Evolutionary conservation across 2,888 invertebrate species (phyloP).

Genomic region (Carcina quercana): DNA sequence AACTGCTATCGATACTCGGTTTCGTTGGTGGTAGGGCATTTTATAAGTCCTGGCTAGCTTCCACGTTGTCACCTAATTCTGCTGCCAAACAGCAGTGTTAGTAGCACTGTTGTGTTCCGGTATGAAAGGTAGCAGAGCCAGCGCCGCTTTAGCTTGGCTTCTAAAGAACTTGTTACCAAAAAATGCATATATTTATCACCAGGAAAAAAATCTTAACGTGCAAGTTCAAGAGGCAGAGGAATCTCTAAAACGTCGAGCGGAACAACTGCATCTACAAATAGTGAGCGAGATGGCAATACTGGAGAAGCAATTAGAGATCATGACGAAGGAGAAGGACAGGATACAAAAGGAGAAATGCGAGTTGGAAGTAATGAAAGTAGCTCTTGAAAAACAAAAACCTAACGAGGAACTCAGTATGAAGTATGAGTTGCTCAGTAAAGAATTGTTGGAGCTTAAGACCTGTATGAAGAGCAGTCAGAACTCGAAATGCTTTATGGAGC

Average conservation of each 20-base stretch:
- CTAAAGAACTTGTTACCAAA: no score
- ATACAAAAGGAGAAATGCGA: slow-evolving; percentile 40
- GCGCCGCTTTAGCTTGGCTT: no score
- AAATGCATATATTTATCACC: no score
- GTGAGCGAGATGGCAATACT: slow-evolving; percentile 41
- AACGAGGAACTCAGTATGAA: slow-evolving; percentile 27
- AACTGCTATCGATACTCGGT: no score
- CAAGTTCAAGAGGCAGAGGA: slow-evolving; percentile 47
- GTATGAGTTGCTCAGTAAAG: slow-evolving; percentile 40
- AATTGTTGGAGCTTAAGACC: slow-evolving; percentile 36
- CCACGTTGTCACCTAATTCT: no score
- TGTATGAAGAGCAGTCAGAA: slow-evolving; percentile 28
- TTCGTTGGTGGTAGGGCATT: no score
- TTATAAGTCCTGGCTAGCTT: no score
- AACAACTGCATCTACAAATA: slow-evolving; percentile 52
- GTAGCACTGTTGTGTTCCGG: no score
- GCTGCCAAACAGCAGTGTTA: no score
- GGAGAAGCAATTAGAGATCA: slow-evolving; percentile 36
- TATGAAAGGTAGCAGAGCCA: no score
- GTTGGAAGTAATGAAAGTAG: slow-evolving; percentile 24
- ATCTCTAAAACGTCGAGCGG: slow-evolving; percentile 38
- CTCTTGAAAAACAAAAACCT: slow-evolving; percentile 12
- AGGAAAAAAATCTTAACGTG: slow-evolving; percentile 48
- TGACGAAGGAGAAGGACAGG: slow-evolving; percentile 45
- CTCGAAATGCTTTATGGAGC: slow-evolving; percentile 37